phyloP scores from a whole-genome alignment of 2,113 vertebrate genomes.

The Pterocles orientalis region DNA sequence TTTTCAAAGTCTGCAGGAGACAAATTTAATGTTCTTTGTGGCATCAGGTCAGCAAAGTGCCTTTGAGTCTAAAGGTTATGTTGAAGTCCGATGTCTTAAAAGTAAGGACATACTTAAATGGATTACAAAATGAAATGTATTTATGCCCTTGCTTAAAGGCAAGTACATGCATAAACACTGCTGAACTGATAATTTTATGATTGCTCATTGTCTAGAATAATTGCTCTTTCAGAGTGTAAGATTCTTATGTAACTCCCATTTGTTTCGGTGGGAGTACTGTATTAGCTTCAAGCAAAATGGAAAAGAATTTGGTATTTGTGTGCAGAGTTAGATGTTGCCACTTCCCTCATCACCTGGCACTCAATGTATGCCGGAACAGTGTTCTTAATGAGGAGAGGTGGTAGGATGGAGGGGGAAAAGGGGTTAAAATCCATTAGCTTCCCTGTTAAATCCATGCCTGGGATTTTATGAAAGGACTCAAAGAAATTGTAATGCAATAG shows the following conservation, averaged over 20 bases:
- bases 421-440: neutral
- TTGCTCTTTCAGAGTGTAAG: neutral
- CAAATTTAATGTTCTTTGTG: neutral
- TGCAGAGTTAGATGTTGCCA: neutral
- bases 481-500: slow-evolving; percentile 11
- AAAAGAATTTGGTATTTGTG: neutral
- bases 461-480: neutral
- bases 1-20: neutral
- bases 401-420: neutral
- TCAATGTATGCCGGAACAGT: neutral
- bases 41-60: neutral
- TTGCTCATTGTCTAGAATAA: slow-evolving; percentile 14
- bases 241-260: neutral
- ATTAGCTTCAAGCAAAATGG: neutral
- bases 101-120: neutral
- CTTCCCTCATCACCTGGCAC: neutral
- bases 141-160: neutral
- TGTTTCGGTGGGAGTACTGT: neutral
- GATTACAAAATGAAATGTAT: neutral
- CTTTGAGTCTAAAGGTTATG: neutral
- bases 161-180: neutral
- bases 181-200: neutral
- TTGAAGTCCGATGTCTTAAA: neutral
- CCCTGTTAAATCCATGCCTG: neutral
- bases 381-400: neutral